Percentiles rank a stretch among this genome's conserved stretches.
phyloP scores from a whole-genome alignment of 2,888 invertebrate genomes.

The Drosophila lacicola region DNA sequence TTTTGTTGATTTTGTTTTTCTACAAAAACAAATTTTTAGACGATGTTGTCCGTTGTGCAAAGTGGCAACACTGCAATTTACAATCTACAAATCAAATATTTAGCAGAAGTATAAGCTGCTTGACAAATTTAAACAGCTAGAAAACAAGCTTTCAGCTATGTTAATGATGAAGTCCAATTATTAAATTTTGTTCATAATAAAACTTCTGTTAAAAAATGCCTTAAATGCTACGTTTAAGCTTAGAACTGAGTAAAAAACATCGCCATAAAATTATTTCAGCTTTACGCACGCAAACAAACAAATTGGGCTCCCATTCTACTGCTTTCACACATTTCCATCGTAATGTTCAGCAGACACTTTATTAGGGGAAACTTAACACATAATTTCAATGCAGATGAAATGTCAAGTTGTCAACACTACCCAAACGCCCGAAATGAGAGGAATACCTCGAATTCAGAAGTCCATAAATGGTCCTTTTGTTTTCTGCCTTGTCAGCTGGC shows the following conservation, averaged over 20 bases:
- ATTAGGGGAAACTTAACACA: slow-evolving; percentile 16
- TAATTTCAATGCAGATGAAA: slow-evolving; percentile 55
- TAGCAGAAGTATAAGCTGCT: background rate
- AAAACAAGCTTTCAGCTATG: no score
- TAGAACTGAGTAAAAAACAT: no score
- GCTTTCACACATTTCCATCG: slow-evolving; percentile 4
- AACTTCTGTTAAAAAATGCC: background rate
- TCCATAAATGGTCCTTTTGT: slow-evolving; percentile 41
- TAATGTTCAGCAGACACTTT: slow-evolving; percentile 14
- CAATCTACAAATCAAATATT: no score
- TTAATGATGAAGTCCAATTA: no score
- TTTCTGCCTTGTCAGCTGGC: slow-evolving; percentile 34
- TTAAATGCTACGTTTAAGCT: no score
- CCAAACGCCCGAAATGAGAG: slow-evolving; percentile 2
- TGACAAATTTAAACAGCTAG: background rate
- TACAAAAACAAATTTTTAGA: no score
- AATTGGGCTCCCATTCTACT: background rate
- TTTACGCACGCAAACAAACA: background rate
- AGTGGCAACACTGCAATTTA: no score
- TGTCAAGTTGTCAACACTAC: slow-evolving; percentile 59
- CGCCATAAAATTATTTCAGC: no score
- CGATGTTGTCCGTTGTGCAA: no score
- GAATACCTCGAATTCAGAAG: slow-evolving; percentile 20
- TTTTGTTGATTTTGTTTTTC: no score
- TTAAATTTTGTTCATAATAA: background rate